Evolutionary conservation across 2,113 vertebrate species (phyloP).

Genomic region (Zeus faber): DNA sequence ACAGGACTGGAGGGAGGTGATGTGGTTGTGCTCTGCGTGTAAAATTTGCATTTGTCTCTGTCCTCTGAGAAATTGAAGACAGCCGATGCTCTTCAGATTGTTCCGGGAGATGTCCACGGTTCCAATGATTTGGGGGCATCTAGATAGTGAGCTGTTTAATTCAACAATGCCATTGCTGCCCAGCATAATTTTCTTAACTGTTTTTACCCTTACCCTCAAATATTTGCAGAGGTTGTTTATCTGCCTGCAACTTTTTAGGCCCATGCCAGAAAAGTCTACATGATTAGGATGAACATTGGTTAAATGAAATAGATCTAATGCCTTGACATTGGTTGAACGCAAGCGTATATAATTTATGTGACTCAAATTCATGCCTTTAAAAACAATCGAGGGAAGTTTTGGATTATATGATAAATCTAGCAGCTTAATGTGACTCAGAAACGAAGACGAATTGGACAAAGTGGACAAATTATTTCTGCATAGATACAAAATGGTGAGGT

Average conservation of each 20-base stretch:
- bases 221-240: slow-evolving; percentile 46
- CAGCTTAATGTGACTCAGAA: slow-evolving; percentile 42
- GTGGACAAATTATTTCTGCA: slow-evolving; percentile 63
- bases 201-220: slow-evolving; percentile 32
- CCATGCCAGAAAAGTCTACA: slow-evolving; percentile 74
- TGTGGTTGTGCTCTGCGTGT: slow-evolving; percentile 72
- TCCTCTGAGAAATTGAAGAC: slow-evolving; percentile 37
- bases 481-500: slow-evolving; percentile 57
- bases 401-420: slow-evolving; percentile 77
- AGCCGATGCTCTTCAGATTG: slow-evolving; percentile 21
- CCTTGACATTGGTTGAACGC: slow-evolving; percentile 56
- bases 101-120: slow-evolving; percentile 74
- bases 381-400: slow-evolving; percentile 22
- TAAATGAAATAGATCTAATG: slow-evolving; percentile 55
- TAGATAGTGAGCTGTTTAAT: not conserved
- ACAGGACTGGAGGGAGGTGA: slow-evolving; percentile 49
- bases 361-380: slow-evolving; percentile 57
- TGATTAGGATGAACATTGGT: slow-evolving; percentile 48
- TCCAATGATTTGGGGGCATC: slow-evolving; percentile 57
- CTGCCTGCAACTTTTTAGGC: slow-evolving; percentile 18
- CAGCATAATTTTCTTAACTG: slow-evolving; percentile 44
- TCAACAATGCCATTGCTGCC: slow-evolving; percentile 17
- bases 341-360: slow-evolving; percentile 54
- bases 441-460: slow-evolving; percentile 46
- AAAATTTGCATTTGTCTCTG: slow-evolving; percentile 28